Evolutionary conservation across 2,797 vertebrate genomes (phyloP), one percentile per base, ranked within the genome.

Genomic region (Odontamblyopus lacepedii): DNA sequence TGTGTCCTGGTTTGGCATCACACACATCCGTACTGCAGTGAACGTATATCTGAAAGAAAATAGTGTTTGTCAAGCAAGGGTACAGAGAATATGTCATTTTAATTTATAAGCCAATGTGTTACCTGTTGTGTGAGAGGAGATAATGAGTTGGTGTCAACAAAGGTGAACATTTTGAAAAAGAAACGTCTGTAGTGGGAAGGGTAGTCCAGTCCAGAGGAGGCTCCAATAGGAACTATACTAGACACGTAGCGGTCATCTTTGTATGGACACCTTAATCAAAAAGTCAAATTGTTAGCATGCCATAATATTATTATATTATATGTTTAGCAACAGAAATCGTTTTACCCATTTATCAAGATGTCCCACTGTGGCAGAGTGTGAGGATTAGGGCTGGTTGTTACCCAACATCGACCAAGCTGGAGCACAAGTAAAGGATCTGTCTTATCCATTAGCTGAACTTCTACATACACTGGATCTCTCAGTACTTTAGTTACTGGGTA

Each of bases 11-110:
- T 55, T 3, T 16, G 65, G 69, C 9, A 23, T 29, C 15, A 12
- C 92, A 94, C 38, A 93, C 83, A 6, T 86, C 69, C 79, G 89
- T 89, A 66, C 85, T 92, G 71, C 93, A 94, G 85, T 94, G 92
- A 78, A 93, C 78, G 77, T 83, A 93, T 51, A 93, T 62, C 91
- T 93, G 80, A 18, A 66, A 66, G 19, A 26, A 70, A 67, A 73
- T 63, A 55, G 7, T 51, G 30, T 84, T 72, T 29, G 55, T 18
- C 62, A 48, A 53, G 44, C 27, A 67, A 63, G 19, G 44, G 13
- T 48, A 26, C 8, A 60, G 23, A 11, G 29, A 7, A 2, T 13
- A 15, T 53, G 60, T 23, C 9, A 51, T 8, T 26, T 27, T 6
- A 23, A 13, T 48, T 2, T 19, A 57, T 67, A 27, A 6, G 13